A percentile compares a stretch with the other conserved stretches of the same genome.
phyloP scores from a whole-genome alignment of 2,888 invertebrate species.

The Chironomus riparius region DNA sequence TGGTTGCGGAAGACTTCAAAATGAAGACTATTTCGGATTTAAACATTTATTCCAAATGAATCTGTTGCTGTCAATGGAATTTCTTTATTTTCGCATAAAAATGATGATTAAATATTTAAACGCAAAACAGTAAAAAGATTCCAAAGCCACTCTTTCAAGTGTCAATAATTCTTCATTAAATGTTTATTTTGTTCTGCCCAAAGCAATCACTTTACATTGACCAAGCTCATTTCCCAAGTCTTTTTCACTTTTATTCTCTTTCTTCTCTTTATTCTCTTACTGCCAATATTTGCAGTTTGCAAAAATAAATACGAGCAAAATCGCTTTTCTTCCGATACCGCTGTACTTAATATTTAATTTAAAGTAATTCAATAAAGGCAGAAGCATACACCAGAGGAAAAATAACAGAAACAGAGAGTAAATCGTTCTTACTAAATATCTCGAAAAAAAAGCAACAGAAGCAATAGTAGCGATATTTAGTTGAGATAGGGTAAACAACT shows the following conservation, averaged over 20 bases:
- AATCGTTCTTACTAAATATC: too few relatives aligned
- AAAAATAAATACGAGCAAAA: not conserved
- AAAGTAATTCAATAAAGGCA: not conserved
- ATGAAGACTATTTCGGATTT: too few relatives aligned
- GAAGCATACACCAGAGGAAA: too few relatives aligned
- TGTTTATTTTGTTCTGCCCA: not conserved
- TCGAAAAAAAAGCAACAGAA: not conserved
- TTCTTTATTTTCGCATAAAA: too few relatives aligned
- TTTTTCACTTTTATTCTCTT: not conserved
- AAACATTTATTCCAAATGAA: too few relatives aligned
- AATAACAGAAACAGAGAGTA: too few relatives aligned
- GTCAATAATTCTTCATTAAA: not conserved
- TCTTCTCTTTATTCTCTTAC: too few relatives aligned
- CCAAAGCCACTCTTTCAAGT: not conserved
- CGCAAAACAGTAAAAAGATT: too few relatives aligned
- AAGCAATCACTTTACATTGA: not conserved
- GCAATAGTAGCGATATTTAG: not conserved
- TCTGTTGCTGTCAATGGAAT: too few relatives aligned
- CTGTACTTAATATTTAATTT: conserved; percentile 5
- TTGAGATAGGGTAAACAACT: too few relatives aligned
- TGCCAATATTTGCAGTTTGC: not conserved
- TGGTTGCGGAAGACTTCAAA: too few relatives aligned
- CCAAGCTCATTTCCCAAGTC: not conserved
- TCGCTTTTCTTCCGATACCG: not conserved
- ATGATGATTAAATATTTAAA: too few relatives aligned